phyloP scores from a whole-genome alignment of 1,140 invertebrate genomes.

The Ceratoteleas bidentatus region DNA sequence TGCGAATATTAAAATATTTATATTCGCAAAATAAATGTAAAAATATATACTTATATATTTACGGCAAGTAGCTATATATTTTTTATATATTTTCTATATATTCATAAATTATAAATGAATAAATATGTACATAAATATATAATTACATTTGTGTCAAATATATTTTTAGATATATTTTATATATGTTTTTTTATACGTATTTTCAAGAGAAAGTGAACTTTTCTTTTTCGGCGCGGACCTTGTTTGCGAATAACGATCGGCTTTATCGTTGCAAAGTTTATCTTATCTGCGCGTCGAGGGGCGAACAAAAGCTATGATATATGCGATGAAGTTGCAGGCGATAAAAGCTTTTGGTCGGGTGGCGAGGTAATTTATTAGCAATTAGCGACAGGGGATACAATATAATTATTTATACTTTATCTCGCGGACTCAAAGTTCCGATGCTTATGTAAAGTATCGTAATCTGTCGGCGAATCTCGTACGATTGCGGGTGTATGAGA shows the following conservation, averaged over 20 bases:
- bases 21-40: too few relatives aligned
- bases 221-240: conserved; percentile 30
- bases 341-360: conserved; percentile 31
- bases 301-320: conserved; percentile 51
- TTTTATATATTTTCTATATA: too few relatives aligned
- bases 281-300: conserved; percentile 31
- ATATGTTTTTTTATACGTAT: too few relatives aligned
- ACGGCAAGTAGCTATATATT: too few relatives aligned
- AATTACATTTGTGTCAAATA: too few relatives aligned
- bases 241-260: conserved; percentile 32
- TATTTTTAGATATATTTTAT: too few relatives aligned
- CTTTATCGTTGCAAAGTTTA: conserved; percentile 32
- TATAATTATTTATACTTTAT: conserved; percentile 51
- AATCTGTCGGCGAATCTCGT: conserved; percentile 24
- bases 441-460: conserved; percentile 19
- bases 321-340: conserved; percentile 20
- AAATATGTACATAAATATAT: too few relatives aligned
- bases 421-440: conserved; percentile 16
- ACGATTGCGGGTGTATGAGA: conserved; percentile 13
- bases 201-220: conserved; percentile 48
- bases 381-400: conserved; percentile 47
- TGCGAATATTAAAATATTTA: too few relatives aligned
- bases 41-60: too few relatives aligned
- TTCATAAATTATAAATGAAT: too few relatives aligned
- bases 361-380: conserved; percentile 45